These are phyloP conservation scores for Drosophila mauritiana DNA, from an alignment of 1,140 invertebrate species.

Conservation along the genomic window DNA sequence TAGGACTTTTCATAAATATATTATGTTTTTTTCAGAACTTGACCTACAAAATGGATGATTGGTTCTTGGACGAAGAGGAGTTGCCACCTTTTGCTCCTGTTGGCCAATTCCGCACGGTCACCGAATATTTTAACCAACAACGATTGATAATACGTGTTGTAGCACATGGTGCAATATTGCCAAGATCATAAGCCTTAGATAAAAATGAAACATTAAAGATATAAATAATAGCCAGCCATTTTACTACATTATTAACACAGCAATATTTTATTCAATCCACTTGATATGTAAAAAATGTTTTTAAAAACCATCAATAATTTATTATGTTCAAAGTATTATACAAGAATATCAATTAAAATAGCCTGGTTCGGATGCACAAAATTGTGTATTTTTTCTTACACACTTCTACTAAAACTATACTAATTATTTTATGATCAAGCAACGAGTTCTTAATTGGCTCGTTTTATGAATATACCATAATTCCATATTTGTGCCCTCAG, in stretches of 20 bases:
- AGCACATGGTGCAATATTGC: not conserved
- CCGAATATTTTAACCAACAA: conserved; percentile 31
- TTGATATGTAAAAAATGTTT: no score
- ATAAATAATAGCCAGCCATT: no score
- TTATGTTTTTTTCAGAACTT: not conserved
- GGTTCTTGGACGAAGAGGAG: conserved; percentile 38
- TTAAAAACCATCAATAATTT: no score
- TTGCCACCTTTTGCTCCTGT: conserved; percentile 42
- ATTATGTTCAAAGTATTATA: no score
- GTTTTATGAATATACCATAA: not conserved
- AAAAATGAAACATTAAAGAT: not conserved
- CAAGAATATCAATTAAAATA: no score
- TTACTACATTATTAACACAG: no score
- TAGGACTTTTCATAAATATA: not conserved
- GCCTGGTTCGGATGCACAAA: no score
- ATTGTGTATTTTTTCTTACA: not conserved
- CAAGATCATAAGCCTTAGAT: not conserved
- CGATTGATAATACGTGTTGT: conserved; percentile 9
- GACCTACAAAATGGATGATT: conserved; percentile 32
- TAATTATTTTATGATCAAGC: not conserved
- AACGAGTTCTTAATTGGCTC: conserved; percentile 1
- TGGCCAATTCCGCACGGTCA: conserved; percentile 20
- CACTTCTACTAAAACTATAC: not conserved
- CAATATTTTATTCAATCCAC: no score
- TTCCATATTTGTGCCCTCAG: not conserved